Evolutionary conservation across 2,113 vertebrate genomes (phyloP).

Genomic region (Lathamus discolor): DNA sequence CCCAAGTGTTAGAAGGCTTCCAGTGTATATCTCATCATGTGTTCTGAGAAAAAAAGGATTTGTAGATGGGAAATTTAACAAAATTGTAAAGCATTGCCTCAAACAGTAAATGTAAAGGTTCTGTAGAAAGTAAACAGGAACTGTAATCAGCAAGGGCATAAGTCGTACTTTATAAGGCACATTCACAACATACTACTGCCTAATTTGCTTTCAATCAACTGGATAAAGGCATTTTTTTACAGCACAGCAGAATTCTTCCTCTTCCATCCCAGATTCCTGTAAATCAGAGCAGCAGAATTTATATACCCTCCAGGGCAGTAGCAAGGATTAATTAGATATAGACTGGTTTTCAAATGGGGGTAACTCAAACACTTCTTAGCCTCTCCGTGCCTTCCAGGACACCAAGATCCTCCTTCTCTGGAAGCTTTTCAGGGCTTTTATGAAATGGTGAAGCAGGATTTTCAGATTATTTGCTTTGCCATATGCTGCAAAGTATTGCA

Average conservation of each 20-base stretch:
- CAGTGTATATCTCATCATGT: not conserved
- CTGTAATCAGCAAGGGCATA: not conserved
- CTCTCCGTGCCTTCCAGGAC: not conserved
- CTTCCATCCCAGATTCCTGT: not conserved
- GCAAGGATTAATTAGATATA: not conserved
- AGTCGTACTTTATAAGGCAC: not conserved
- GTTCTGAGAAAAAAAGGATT: not conserved
- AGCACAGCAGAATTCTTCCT: not conserved
- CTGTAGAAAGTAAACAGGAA: not conserved
- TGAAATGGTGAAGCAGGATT: not conserved
- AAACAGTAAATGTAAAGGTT: not conserved
- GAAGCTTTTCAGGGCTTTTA: not conserved
- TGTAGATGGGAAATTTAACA: not conserved
- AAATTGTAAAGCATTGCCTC: not conserved
- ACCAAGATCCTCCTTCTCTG: fast-evolving
- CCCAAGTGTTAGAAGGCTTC: not conserved
- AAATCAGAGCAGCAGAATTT: not conserved
- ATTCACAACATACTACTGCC: not conserved
- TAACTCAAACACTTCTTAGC: not conserved
- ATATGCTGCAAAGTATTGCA: not conserved
- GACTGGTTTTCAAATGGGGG: not conserved
- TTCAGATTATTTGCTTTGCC: not conserved
- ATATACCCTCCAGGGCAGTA: not conserved
- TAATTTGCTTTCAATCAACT: not conserved
- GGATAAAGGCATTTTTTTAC: not conserved